Evolutionary conservation across 35 echinoderm and acorn worm species (phyloP), one percentile per base, ranked within the genome.

Genomic region (Lytechinus variegatus): DNA sequence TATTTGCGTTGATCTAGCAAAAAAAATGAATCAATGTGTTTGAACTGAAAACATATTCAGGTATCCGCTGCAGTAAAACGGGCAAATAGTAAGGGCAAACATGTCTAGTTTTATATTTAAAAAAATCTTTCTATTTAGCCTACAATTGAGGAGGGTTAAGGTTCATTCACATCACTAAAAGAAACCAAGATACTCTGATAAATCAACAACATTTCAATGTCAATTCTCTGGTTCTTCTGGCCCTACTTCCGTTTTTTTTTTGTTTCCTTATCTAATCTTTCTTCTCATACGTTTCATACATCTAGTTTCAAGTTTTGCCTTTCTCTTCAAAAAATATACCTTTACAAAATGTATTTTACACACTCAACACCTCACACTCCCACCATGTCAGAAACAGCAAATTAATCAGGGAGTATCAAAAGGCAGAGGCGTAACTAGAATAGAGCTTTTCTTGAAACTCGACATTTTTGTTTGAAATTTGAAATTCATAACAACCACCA

Each of bases 41-140:
- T 72, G n/a, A 72, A 72, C 61, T 21, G n/a, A 72, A 21, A 72
- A 72, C 61, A 72, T 72, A 72, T 72, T 72, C n/a, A 72, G 16
- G 61, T 72, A 72, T 72, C 61, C 61, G 61, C n/a, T 72, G n/a
- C 14, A 72, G 61, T 72, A 72, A 72, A 72, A 72, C 61, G 61
- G n/a, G 61, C n/a, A 72, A 72, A 72, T 21, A 72, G 19, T 5
- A 72, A 0, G 16, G 61, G 61, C n/a, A 72, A 72, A 72, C 19
- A 72, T 72, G 61, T 72, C 61, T 5, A 21, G 61, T 6, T 72
- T 57, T 72, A 21, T 72, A 72, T 72, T 72, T 21, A 72, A n/a
- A n/a, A 44, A n/a, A 72, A 21, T 21, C 13, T 72, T 24, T 72
- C 61, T 72, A 21, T 72, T 72, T 21, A 72, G 16, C 61, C 61